These are phyloP conservation scores for Pocillopora verrucosa DNA, from an alignment of 64 coral and sea anemone genomes.

Conservation along the genomic window DNA sequence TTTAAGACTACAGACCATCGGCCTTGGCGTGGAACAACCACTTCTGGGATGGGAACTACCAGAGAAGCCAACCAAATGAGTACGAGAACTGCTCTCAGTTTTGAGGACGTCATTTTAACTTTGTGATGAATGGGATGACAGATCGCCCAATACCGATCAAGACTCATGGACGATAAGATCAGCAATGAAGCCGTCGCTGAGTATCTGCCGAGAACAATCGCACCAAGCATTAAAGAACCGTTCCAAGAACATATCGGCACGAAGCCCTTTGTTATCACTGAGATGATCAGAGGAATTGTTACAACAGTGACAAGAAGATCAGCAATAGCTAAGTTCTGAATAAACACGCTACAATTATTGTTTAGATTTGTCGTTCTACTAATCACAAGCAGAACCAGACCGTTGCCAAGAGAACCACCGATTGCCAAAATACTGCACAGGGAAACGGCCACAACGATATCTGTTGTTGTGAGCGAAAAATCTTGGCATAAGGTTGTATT, in stretches of 20 bases:
- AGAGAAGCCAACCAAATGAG: neutral
- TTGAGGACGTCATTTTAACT: conserved; percentile 16
- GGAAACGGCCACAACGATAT: neutral
- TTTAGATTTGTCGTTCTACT: neutral
- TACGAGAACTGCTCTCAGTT: neutral
- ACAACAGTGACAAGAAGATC: conserved; percentile 5
- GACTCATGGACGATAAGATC: neutral
- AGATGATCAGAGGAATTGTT: neutral
- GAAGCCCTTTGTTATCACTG: neutral
- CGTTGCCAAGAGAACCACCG: neutral
- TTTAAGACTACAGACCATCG: no score
- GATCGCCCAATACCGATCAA: conserved; percentile 29
- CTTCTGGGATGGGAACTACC: neutral
- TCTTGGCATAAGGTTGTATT: no score
- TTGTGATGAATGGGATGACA: neutral
- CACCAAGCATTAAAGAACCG: neutral
- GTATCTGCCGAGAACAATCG: neutral
- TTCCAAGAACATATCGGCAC: neutral
- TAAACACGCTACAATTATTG: neutral
- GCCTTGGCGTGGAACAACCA: no score
- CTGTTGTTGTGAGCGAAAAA: no score
- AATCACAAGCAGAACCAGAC: neutral
- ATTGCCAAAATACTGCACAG: neutral
- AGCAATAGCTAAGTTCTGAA: neutral
- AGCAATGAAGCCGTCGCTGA: neutral